These are phyloP conservation scores for Andricus quercusramuli DNA, from an alignment of 2,888 invertebrate genomes.

Conservation along the genomic window DNA sequence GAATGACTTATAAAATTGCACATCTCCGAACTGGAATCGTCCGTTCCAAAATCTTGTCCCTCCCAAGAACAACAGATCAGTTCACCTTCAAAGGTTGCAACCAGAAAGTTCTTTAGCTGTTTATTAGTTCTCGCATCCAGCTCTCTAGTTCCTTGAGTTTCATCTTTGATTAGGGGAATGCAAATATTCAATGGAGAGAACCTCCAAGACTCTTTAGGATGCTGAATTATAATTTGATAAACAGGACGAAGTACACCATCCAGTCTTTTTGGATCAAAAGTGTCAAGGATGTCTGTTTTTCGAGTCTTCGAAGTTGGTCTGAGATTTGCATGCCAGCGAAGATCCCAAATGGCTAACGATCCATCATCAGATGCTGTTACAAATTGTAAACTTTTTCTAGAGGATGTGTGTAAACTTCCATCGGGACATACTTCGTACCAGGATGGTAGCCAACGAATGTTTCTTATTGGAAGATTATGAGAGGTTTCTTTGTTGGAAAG, in stretches of 20 bases:
- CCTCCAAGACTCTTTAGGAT: conserved; percentile 28
- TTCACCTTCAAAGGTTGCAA: conserved; percentile 70
- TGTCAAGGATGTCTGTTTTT: conserved; percentile 4
- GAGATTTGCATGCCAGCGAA: conserved; percentile 67
- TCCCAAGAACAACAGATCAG: conserved; percentile 81
- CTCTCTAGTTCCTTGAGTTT: conserved; percentile 41
- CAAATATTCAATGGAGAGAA: conserved; percentile 50
- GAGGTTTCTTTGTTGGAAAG: conserved; percentile 63
- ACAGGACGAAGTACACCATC: conserved; percentile 53
- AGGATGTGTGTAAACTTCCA: conserved; percentile 62
- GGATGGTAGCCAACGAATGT: conserved; percentile 71
- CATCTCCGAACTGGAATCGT: conserved; percentile 81
- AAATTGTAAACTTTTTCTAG: conserved; percentile 64
- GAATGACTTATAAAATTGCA: conserved; percentile 69
- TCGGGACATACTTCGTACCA: conserved; percentile 59
- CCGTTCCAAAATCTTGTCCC: conserved; percentile 84
- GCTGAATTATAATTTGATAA: conserved; percentile 52
- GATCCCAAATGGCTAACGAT: conserved; percentile 72
- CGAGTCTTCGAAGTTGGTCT: conserved; percentile 43
- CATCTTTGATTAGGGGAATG: conserved; percentile 51
- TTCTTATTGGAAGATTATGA: conserved; percentile 65
- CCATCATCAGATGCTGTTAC: conserved; percentile 73
- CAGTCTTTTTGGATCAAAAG: conserved; percentile 7
- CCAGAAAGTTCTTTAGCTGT: conserved; percentile 42
- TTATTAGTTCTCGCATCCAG: conserved; percentile 27